Percentiles rank a stretch among this genome's conserved stretches.
phyloP scores from a whole-genome alignment of 2,888 invertebrate genomes.

The Caradrina kadenii region DNA sequence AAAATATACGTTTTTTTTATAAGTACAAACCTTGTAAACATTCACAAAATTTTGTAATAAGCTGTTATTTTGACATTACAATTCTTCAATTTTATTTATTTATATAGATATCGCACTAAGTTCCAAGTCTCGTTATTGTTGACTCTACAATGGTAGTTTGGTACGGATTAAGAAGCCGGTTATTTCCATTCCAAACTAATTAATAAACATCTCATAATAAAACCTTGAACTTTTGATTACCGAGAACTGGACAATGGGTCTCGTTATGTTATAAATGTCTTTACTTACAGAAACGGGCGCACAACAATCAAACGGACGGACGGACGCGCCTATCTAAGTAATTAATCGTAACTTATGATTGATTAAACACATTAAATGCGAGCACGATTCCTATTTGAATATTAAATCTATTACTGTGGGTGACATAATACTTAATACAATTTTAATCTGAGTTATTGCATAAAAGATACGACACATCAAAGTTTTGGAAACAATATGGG shows the following conservation, averaged over 20 bases:
- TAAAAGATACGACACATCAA: slow-evolving; percentile 82
- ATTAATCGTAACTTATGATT: slow-evolving; percentile 90
- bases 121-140: slow-evolving; percentile 80
- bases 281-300: slow-evolving; percentile 76
- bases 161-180: slow-evolving; percentile 78
- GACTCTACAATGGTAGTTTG: slow-evolving; percentile 77
- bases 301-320: slow-evolving; percentile 79
- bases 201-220: slow-evolving; percentile 86
- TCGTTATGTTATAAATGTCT: slow-evolving; percentile 81
- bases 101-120: slow-evolving; percentile 61
- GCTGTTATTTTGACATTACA: no score
- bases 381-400: slow-evolving; percentile 89
- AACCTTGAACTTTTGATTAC: slow-evolving; percentile 89
- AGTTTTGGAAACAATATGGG: slow-evolving; percentile 87
- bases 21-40: no score
- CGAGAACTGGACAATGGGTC: slow-evolving; percentile 85
- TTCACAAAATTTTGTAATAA: no score
- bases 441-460: slow-evolving; percentile 88
- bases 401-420: slow-evolving; percentile 86
- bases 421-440: slow-evolving; percentile 89
- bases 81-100: no score
- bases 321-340: slow-evolving; percentile 86
- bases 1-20: no score
- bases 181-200: slow-evolving; percentile 84
- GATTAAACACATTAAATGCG: slow-evolving; percentile 89